A percentile compares a stretch with the other conserved stretches of the same genome.
phyloP scores from a whole-genome alignment of 2,113 vertebrate genomes.

The Sorex fumeus region DNA sequence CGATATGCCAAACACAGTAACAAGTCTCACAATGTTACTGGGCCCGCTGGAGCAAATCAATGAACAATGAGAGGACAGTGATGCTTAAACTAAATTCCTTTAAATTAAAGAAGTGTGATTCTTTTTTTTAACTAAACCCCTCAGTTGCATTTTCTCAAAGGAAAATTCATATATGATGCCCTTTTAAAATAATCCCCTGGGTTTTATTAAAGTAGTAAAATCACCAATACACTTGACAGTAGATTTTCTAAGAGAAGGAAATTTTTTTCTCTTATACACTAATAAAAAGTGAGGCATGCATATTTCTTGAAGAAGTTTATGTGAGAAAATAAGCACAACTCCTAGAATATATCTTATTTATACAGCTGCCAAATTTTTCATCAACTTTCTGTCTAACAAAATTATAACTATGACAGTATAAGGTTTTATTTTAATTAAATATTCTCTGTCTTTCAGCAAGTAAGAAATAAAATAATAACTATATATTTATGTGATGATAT shows the following conservation, averaged over 20 bases:
- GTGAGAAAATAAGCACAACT: conserved; percentile 28
- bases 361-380: conserved; percentile 56
- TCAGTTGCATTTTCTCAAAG: conserved; percentile 67
- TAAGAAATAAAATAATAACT: conserved; percentile 64
- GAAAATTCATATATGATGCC: conserved; percentile 21
- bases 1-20: no score
- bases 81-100: conserved; percentile 70
- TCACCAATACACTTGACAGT: conserved; percentile 22
- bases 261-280: neutral
- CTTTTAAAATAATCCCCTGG: neutral
- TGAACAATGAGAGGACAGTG: no score
- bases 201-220: conserved; percentile 71
- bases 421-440: conserved; percentile 68
- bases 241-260: conserved; percentile 17
- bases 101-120: conserved; percentile 36
- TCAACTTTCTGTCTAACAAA: conserved; percentile 39
- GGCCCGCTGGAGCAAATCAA: no score
- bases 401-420: neutral
- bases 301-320: conserved; percentile 62
- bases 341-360: conserved; percentile 44
- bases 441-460: conserved; percentile 37
- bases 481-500: neutral
- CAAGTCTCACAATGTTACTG: no score
- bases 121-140: conserved; percentile 48
- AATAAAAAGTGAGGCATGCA: conserved; percentile 51